A percentile compares a stretch with the other conserved stretches of the same genome.
Conservation (phyloP, 2,888 invertebrate species). For the Apodemia duryi region DNA sequence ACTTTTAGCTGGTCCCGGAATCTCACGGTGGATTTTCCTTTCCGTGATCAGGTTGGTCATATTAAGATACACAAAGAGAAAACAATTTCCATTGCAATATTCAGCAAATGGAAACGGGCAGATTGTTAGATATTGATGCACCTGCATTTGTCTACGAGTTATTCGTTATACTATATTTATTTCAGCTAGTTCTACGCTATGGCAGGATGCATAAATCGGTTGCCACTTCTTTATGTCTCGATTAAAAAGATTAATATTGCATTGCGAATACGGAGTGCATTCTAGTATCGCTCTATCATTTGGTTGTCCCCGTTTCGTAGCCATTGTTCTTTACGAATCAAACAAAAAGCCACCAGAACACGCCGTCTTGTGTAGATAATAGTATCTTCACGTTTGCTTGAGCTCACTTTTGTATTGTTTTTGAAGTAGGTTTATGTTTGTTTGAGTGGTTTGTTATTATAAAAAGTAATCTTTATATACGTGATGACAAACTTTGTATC, state of each 20-base stretch:
- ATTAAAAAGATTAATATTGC: constrained; percentile 32
- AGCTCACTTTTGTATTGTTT: constrained; percentile 22
- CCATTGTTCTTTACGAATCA: constrained; percentile 27
- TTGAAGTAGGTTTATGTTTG: background rate
- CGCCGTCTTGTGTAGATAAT: constrained; percentile 39
- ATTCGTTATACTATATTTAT: background rate
- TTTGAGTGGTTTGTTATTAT: too few species aligned
- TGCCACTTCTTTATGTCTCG: constrained; percentile 26
- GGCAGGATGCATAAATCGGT: constrained; percentile 21
- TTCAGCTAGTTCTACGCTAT: constrained; percentile 11
- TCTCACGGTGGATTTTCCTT: too few species aligned
- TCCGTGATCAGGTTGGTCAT: too few species aligned
- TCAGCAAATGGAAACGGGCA: constrained; percentile 9
- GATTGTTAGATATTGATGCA: constrained; percentile 19
- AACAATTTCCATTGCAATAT: background rate
- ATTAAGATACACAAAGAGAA: background rate
- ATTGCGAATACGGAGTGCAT: constrained; percentile 24
- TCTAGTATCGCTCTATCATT: constrained; percentile 23
- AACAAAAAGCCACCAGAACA: constrained; percentile 30
- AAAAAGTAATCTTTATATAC: too few species aligned
- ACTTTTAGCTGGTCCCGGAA: too few species aligned
- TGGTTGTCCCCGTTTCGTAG: constrained; percentile 30
- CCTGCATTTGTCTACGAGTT: constrained; percentile 22
- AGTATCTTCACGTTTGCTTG: constrained; percentile 39
- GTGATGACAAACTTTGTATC: too few species aligned